phyloP scores from a whole-genome alignment of 2,888 invertebrate genomes.

The Macrophya alboannulata region DNA sequence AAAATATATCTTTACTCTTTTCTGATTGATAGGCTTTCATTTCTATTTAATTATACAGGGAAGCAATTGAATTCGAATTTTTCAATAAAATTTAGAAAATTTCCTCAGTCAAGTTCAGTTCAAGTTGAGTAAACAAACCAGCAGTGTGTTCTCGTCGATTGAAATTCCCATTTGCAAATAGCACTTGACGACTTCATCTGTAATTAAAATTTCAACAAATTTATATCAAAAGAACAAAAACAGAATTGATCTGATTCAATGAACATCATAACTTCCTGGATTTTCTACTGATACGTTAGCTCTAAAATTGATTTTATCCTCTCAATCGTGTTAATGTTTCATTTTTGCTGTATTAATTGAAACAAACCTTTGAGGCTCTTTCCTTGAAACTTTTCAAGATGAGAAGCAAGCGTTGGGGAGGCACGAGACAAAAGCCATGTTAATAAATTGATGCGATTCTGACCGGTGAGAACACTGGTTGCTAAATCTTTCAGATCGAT shows the following conservation, averaged over 20 bases:
- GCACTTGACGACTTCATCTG: conserved; percentile 67
- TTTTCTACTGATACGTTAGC: not conserved
- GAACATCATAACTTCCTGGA: too few species aligned
- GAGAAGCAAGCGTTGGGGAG: conserved; percentile 54
- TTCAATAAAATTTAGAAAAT: not conserved
- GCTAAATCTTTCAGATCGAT: conserved; percentile 63
- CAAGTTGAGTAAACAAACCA: conserved; percentile 64
- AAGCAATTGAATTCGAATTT: not conserved
- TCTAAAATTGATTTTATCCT: not conserved
- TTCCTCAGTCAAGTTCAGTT: not conserved
- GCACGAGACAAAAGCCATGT: conserved; percentile 69
- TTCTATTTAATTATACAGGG: not conserved
- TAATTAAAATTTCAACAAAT: conserved; percentile 45
- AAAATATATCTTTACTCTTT: not conserved
- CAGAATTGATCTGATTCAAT: not conserved
- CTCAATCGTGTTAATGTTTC: not conserved
- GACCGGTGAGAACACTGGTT: conserved; percentile 64
- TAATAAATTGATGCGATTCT: conserved; percentile 68
- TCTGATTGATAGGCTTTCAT: not conserved
- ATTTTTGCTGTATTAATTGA: not conserved
- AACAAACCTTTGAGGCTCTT: conserved; percentile 65
- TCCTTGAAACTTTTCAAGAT: conserved; percentile 65
- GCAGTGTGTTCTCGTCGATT: conserved; percentile 64
- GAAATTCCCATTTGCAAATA: conserved; percentile 71
- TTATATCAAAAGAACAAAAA: not conserved